Evolutionary conservation across 2,113 vertebrate species (phyloP).

Genomic region (Panthera uncia): DNA sequence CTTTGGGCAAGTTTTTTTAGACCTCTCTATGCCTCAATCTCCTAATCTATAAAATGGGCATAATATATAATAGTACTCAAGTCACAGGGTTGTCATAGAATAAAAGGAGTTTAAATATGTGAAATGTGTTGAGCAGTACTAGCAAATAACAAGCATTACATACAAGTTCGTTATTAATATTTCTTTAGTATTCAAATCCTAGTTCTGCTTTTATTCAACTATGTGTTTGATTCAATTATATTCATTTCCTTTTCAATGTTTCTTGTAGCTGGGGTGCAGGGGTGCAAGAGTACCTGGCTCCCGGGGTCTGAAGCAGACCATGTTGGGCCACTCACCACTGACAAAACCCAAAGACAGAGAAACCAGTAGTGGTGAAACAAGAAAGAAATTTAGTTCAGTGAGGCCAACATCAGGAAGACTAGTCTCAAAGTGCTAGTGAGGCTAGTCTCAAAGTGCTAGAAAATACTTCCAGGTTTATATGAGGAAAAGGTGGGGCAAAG

Average conservation of each 20-base stretch:
- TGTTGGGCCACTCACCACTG: neutral
- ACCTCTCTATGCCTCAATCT: neutral
- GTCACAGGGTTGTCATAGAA: neutral
- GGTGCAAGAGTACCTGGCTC: neutral
- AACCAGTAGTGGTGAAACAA: neutral
- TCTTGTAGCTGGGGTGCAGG: neutral
- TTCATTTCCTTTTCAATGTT: neutral
- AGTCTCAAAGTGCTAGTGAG: neutral
- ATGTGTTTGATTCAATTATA: neutral
- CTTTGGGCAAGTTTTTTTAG: neutral
- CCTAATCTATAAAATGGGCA: neutral
- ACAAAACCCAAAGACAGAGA: neutral
- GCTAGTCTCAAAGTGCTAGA: neutral
- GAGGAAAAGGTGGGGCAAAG: neutral
- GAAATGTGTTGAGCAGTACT: neutral
- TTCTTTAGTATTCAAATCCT: neutral
- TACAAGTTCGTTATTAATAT: neutral
- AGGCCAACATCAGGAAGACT: neutral
- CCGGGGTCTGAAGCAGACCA: neutral
- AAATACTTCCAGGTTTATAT: neutral
- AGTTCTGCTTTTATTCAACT: neutral
- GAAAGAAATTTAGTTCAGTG: neutral
- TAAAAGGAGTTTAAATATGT: neutral
- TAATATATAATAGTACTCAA: neutral
- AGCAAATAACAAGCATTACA: neutral